These are phyloP conservation scores for Melieria picta DNA, from an alignment of 2,888 invertebrate species.

Conservation along the genomic window DNA sequence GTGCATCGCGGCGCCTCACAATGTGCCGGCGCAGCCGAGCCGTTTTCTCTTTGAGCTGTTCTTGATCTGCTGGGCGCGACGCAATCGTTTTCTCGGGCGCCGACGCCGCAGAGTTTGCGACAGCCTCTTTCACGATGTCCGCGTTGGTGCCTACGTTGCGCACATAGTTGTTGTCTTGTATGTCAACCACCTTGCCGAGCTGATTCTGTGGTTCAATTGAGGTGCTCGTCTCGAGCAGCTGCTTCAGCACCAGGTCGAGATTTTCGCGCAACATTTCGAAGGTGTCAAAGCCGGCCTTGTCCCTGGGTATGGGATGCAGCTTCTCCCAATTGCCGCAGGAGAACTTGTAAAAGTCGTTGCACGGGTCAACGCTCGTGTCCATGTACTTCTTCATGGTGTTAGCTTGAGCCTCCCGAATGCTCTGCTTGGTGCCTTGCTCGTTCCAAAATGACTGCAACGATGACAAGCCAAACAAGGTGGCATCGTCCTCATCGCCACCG, in stretches of 20 bases:
- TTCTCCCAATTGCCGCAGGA: conserved; percentile 89
- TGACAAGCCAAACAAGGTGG: conserved; percentile 41
- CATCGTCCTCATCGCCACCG: conserved; percentile 20
- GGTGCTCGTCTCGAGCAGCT: conserved; percentile 70
- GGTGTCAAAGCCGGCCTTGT: conserved; percentile 88
- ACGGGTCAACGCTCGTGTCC: conserved; percentile 78
- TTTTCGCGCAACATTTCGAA: conserved; percentile 90
- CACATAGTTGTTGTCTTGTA: conserved; percentile 48
- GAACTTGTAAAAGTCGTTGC: conserved; percentile 85
- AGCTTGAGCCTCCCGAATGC: conserved; percentile 73
- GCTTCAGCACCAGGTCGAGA: conserved; percentile 75
- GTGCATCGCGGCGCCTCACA: conserved; percentile 50
- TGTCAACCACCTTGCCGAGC: conserved; percentile 36
- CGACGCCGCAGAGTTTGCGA: not conserved
- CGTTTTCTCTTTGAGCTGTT: conserved; percentile 46
- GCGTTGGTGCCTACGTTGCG: conserved; percentile 44
- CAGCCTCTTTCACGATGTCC: conserved; percentile 43
- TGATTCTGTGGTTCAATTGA: conserved; percentile 10
- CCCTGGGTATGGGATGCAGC: conserved; percentile 86
- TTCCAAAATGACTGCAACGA: conserved; percentile 59
- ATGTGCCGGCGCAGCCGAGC: conserved; percentile 53
- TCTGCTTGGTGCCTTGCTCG: conserved; percentile 64
- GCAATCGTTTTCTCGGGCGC: conserved; percentile 24
- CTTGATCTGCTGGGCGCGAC: conserved; percentile 29
- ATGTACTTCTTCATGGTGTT: conserved; percentile 81